Evolutionary conservation across 2,888 invertebrate genomes (phyloP).

Genomic region (Tipula unca): DNA sequence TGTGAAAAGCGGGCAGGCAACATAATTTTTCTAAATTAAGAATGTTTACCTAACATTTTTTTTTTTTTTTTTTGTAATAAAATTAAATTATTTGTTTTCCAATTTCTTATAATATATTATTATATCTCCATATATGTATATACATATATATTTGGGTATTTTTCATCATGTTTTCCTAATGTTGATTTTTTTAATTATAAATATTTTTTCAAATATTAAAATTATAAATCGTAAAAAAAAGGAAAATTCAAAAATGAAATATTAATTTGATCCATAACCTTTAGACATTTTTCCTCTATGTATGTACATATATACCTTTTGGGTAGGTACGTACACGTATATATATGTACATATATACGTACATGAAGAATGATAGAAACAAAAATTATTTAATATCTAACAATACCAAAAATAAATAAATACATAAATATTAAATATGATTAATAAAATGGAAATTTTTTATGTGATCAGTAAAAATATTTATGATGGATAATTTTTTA

Average conservation of each 20-base stretch:
- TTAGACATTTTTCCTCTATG: background rate
- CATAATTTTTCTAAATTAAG: background rate
- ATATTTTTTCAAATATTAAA: background rate
- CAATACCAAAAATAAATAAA: background rate
- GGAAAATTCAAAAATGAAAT: background rate
- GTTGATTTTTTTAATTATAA: background rate
- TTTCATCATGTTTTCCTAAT: background rate
- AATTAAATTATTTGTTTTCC: background rate
- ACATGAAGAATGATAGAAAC: background rate
- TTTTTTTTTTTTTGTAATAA: background rate
- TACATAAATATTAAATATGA: background rate
- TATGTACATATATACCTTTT: background rate
- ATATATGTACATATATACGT: background rate
- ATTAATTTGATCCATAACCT: constrained; percentile 8
- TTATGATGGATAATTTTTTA: background rate
- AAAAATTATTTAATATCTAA: background rate
- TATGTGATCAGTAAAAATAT: constrained; percentile 2
- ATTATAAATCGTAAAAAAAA: constrained; percentile 1
- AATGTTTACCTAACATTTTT: background rate
- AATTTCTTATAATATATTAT: background rate
- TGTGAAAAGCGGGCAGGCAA: background rate
- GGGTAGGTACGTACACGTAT: background rate
- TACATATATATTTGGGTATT: background rate
- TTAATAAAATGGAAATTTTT: background rate
- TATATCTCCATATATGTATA: background rate